Conservation (phyloP, 2,797 vertebrate species). For the Lagorchestes hirsutus region DNA sequence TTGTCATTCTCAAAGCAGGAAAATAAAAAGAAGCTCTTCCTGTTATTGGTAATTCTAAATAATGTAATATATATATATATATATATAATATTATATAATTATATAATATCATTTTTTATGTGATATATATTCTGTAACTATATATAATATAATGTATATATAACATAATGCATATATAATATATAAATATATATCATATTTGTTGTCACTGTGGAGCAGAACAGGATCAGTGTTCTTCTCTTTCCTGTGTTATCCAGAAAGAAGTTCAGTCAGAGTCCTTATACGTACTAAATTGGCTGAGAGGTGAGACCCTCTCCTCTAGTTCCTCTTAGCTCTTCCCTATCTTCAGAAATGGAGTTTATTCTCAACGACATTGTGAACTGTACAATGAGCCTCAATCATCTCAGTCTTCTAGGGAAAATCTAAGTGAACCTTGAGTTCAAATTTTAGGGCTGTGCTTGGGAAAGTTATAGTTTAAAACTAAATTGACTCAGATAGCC, state of each 20-base stretch:
- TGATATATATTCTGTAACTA: too few species aligned
- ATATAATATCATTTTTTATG: too few species aligned
- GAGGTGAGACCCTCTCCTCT: background rate
- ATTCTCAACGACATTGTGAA: background rate
- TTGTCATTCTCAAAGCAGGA: background rate
- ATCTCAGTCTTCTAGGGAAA: background rate
- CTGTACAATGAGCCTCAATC: background rate
- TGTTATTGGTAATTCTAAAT: background rate
- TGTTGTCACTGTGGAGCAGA: background rate
- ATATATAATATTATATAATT: too few species aligned
- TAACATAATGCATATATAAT: too few species aligned
- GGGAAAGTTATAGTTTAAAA: background rate
- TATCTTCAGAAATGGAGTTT: background rate
- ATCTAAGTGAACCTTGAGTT: background rate
- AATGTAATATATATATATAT: background rate
- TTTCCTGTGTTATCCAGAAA: background rate
- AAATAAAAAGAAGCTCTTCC: background rate
- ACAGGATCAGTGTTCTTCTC: background rate
- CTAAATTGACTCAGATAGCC: too few species aligned
- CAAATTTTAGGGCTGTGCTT: background rate
- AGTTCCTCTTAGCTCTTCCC: background rate
- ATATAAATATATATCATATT: background rate
- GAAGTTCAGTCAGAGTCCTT: background rate
- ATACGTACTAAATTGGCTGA: background rate
- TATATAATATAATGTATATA: too few species aligned